Evolutionary conservation across 1,140 invertebrate species (phyloP).

Genomic region (Camponotus floridanus): DNA sequence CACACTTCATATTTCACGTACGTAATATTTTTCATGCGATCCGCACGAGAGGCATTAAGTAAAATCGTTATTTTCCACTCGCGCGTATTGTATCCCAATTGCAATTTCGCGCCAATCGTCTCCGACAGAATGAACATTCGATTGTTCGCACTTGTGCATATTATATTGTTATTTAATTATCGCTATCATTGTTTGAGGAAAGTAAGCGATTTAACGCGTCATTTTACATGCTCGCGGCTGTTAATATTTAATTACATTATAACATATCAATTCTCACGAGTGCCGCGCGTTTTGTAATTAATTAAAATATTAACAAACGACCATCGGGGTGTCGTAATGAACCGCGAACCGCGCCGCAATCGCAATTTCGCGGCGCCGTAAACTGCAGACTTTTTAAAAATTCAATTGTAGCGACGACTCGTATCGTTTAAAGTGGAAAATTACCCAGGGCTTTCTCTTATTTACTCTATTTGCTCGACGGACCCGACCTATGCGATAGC

Average conservation of each 20-base stretch:
- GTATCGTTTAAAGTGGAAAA: constrained; percentile 64
- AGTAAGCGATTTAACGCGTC: constrained; percentile 58
- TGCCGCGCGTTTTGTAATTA: constrained; percentile 46
- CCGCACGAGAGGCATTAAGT: constrained; percentile 49
- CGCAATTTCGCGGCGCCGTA: constrained; percentile 39
- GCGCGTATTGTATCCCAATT: constrained; percentile 21
- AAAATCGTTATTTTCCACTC: constrained; percentile 49
- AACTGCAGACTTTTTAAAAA: constrained; percentile 61
- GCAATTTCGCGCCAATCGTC: constrained; percentile 26
- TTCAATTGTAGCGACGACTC: constrained; percentile 56
- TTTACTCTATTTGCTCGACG: constrained; percentile 56
- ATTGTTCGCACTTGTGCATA: constrained; percentile 12
- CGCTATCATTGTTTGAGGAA: constrained; percentile 48
- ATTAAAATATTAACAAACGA: constrained; percentile 56
- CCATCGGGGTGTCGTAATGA: constrained; percentile 37
- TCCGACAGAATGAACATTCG: constrained; percentile 41
- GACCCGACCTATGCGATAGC: background rate
- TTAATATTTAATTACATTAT: constrained; percentile 62
- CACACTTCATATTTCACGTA: constrained; percentile 63
- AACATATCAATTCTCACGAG: constrained; percentile 48
- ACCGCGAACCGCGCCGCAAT: constrained; percentile 38
- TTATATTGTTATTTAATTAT: constrained; percentile 48
- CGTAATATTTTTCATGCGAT: constrained; percentile 50
- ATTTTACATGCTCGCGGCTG: constrained; percentile 36
- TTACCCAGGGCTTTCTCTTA: constrained; percentile 45